phyloP scores from a whole-genome alignment of 2,888 invertebrate species.

The Drosophila cognata region DNA sequence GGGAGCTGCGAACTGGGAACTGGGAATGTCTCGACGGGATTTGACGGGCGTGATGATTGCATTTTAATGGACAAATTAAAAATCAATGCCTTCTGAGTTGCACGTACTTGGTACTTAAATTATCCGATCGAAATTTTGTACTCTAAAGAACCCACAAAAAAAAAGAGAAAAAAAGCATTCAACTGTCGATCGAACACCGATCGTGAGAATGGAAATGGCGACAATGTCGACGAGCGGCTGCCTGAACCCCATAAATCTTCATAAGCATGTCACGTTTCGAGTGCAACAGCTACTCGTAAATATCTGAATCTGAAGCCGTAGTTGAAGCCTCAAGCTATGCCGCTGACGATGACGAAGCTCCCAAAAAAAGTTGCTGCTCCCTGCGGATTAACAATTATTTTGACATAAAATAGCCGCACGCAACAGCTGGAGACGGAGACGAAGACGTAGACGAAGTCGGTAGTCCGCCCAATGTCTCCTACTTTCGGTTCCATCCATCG shows the following conservation, averaged over 20 bases:
- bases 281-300: slow-evolving; percentile 83
- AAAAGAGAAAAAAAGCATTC: slow-evolving; percentile 20
- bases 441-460: slow-evolving; percentile 21
- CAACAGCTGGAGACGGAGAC: slow-evolving; percentile 20
- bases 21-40: slow-evolving; percentile 27
- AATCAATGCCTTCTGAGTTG: slow-evolving; percentile 74
- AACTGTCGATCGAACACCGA: slow-evolving; percentile 81
- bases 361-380: slow-evolving; percentile 43
- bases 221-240: slow-evolving; percentile 66
- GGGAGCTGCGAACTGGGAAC: slow-evolving; percentile 20
- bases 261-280: slow-evolving; percentile 84
- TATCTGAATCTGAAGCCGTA: slow-evolving; percentile 58
- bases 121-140: slow-evolving; percentile 60
- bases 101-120: slow-evolving; percentile 79
- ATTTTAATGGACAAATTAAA: slow-evolving; percentile 84
- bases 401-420: slow-evolving; percentile 75
- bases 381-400: slow-evolving; percentile 77
- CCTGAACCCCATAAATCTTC: slow-evolving; percentile 83
- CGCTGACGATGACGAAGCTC: slow-evolving; percentile 56
- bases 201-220: slow-evolving; percentile 83
- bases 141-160: slow-evolving; percentile 26
- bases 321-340: slow-evolving; percentile 22
- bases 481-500: slow-evolving; percentile 1
- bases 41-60: slow-evolving; percentile 79
- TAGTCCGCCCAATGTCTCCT: slow-evolving; percentile 15